Percentiles rank a stretch among this genome's conserved stretches.
Evolutionary conservation across 2,888 invertebrate species (phyloP).

Genomic region (Tenthredo scrophulariae): DNA sequence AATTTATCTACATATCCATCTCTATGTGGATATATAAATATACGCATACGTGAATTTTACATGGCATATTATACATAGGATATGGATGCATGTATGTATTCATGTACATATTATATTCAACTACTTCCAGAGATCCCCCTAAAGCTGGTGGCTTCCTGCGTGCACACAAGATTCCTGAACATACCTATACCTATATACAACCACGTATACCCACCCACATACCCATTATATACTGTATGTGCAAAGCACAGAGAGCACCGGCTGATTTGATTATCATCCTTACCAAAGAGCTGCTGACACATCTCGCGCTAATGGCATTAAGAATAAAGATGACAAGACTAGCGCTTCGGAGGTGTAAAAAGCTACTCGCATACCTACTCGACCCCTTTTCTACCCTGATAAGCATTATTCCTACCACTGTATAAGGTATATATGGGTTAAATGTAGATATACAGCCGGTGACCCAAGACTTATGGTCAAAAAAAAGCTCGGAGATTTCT

Average conservation of each 20-base stretch:
- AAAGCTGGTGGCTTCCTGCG: constrained; percentile 26
- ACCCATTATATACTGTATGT: constrained; percentile 40
- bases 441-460: background rate
- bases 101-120: constrained; percentile 16
- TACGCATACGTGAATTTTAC: background rate
- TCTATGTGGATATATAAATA: background rate
- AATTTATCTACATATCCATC: constrained; percentile 11
- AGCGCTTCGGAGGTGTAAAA: constrained; percentile 38
- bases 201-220: constrained; percentile 4
- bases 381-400: constrained; percentile 16
- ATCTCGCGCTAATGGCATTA: constrained; percentile 49
- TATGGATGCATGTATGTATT: background rate
- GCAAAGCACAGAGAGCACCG: constrained; percentile 30
- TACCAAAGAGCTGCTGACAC: constrained; percentile 52
- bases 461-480: background rate
- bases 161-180: constrained; percentile 15
- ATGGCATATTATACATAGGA: background rate
- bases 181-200: background rate
- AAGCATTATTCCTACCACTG: constrained; percentile 38
- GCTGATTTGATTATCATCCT: constrained; percentile 52
- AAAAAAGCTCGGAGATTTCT: background rate
- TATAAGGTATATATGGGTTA: background rate
- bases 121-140: constrained; percentile 2
- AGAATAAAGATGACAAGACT: constrained; percentile 50
- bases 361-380: background rate